Percentiles rank a stretch among this genome's conserved stretches.
phyloP scores from a whole-genome alignment of 2,797 vertebrate species.

The Coracias cyanogaster region DNA sequence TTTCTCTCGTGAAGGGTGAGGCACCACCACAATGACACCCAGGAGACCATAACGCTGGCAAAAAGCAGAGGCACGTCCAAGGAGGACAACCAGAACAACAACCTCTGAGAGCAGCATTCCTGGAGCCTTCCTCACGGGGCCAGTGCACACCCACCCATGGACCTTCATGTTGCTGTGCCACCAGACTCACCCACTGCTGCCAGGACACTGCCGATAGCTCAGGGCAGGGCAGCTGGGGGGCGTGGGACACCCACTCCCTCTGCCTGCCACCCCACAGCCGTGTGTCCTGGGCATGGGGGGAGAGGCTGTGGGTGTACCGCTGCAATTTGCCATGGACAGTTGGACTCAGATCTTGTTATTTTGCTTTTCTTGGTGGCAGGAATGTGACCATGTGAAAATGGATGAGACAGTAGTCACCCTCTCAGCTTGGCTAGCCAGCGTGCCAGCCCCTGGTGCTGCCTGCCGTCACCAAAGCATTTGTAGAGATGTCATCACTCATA shows the following conservation, averaged over 20 bases:
- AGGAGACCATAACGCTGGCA: slow-evolving; percentile 68
- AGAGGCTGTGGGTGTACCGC: not conserved
- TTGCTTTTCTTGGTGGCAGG: not conserved
- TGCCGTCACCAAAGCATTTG: accelerated
- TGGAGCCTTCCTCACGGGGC: not conserved
- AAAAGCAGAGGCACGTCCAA: slow-evolving; percentile 80
- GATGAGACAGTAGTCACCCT: not conserved
- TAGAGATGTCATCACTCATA: accelerated
- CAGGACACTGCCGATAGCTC: not conserved
- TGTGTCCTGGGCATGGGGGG: accelerated
- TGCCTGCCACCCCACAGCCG: not conserved
- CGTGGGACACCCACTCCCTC: not conserved
- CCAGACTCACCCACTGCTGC: not conserved
- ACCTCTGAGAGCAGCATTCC: slow-evolving; percentile 57
- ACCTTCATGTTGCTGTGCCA: accelerated
- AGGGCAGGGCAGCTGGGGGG: not conserved
- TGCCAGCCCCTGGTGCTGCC: not conserved
- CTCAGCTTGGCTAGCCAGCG: not conserved
- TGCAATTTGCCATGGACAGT: not conserved
- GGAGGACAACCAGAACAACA: slow-evolving; percentile 87
- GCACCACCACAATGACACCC: slow-evolving; percentile 71
- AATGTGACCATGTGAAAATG: not conserved
- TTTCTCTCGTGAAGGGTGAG: slow-evolving; percentile 80
- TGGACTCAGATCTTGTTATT: not conserved
- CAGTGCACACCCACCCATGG: not conserved